Conservation (phyloP, 2,888 invertebrate genomes). For the Nomada goodeniana region DNA sequence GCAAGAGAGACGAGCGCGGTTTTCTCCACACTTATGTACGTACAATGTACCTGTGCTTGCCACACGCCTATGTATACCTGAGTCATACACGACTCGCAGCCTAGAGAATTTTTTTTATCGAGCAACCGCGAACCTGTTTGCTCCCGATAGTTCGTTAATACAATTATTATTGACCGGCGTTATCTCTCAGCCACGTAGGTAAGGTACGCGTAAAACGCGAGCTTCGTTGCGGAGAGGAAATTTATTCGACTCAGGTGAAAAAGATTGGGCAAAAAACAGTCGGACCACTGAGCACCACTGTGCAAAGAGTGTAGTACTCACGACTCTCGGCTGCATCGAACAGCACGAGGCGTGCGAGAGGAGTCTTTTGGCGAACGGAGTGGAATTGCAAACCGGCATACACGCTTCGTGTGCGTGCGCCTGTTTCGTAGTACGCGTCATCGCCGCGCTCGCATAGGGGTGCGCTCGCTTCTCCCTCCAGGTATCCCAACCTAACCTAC, state of each 20-base stretch:
- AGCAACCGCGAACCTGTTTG: too few relatives aligned
- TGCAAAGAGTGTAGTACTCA: slow-evolving; percentile 36
- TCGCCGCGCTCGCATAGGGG: slow-evolving; percentile 66
- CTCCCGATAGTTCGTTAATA: too few relatives aligned
- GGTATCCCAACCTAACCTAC: slow-evolving; percentile 67
- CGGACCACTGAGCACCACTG: slow-evolving; percentile 50
- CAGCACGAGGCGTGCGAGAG: slow-evolving; percentile 31
- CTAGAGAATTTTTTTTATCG: too few relatives aligned
- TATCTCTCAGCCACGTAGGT: too few relatives aligned
- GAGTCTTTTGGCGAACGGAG: slow-evolving; percentile 63
- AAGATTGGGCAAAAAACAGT: not conserved
- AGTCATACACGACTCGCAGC: too few relatives aligned
- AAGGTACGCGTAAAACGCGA: too few relatives aligned
- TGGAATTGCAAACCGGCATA: slow-evolving; percentile 61
- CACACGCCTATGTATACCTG: too few relatives aligned
- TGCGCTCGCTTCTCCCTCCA: slow-evolving; percentile 66
- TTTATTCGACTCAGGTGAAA: not conserved
- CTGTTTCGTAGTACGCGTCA: slow-evolving; percentile 59
- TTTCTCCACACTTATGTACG: not conserved
- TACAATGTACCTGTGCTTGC: too few relatives aligned
- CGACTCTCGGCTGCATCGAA: slow-evolving; percentile 29
- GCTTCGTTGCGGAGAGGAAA: not conserved
- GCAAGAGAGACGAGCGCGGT: slow-evolving; percentile 24
- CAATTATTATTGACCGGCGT: too few relatives aligned
- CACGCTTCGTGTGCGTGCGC: slow-evolving; percentile 46